Conservation (phyloP, 2,113 vertebrate species). For the Colinus virginianus region DNA sequence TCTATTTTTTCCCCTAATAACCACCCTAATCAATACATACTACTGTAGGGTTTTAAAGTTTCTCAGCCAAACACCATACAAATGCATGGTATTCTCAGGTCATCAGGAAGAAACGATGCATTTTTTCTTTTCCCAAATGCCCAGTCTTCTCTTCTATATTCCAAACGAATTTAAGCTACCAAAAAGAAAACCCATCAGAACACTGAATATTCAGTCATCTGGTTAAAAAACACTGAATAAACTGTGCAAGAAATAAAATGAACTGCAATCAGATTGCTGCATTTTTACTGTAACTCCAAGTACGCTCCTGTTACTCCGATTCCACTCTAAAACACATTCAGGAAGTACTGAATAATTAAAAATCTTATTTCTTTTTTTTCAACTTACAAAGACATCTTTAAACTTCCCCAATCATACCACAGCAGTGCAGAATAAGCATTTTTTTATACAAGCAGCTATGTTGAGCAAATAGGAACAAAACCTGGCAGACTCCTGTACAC, state of each 20-base stretch:
- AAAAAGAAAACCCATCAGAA: background rate
- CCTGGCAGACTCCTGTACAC: background rate
- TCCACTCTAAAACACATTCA: background rate
- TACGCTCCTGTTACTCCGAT: background rate
- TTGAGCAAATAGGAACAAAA: constrained; percentile 16
- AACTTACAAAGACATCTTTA: background rate
- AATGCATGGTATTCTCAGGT: background rate
- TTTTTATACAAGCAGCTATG: constrained; percentile 18
- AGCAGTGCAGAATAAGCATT: constrained; percentile 31
- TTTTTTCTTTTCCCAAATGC: background rate
- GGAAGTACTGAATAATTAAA: background rate
- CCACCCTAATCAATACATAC: background rate
- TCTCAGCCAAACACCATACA: background rate
- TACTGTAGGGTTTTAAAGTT: background rate
- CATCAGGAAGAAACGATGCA: background rate
- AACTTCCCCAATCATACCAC: constrained; percentile 26
- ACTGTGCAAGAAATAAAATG: background rate
- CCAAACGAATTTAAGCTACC: background rate
- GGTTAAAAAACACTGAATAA: background rate
- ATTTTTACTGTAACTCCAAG: background rate
- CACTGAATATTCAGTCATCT: background rate
- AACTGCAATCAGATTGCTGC: background rate
- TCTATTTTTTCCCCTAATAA: background rate
- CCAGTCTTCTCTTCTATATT: background rate
- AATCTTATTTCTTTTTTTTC: background rate